phyloP scores from a whole-genome alignment of 1,140 invertebrate genomes.

The Antheraea pernyi region DNA sequence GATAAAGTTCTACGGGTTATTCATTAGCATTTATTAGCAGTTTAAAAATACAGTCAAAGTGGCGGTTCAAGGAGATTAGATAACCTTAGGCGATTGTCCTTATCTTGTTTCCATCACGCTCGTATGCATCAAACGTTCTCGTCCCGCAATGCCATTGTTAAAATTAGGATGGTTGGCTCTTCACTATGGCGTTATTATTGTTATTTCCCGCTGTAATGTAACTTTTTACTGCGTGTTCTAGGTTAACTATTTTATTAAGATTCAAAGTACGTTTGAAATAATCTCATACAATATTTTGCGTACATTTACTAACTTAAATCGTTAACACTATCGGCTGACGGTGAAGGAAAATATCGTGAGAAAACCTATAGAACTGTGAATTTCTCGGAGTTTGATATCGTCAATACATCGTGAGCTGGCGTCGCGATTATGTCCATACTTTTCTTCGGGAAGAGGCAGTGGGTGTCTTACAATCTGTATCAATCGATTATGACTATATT shows the following conservation, averaged over 20 bases:
- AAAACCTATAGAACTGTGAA: too few relatives aligned
- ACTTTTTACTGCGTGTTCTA: not conserved
- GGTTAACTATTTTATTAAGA: not conserved
- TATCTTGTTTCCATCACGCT: constrained; percentile 51
- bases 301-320: too few relatives aligned
- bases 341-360: too few relatives aligned
- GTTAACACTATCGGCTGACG: too few relatives aligned
- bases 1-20: constrained; percentile 42
- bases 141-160: constrained; percentile 43
- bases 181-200: constrained; percentile 10
- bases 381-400: too few relatives aligned
- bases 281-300: too few relatives aligned
- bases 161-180: constrained; percentile 35
- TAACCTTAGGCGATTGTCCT: constrained; percentile 63
- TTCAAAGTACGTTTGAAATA: not conserved
- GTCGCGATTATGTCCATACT: too few relatives aligned
- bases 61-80: constrained; percentile 56
- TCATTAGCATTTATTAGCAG: constrained; percentile 56
- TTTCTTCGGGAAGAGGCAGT: too few relatives aligned
- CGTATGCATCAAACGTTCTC: constrained; percentile 43
- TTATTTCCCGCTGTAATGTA: not conserved
- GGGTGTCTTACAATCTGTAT: too few relatives aligned
- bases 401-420: too few relatives aligned
- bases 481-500: too few relatives aligned
- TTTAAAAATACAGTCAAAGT: constrained; percentile 58